Evolutionary conservation across 2,797 vertebrate genomes (phyloP), one percentile per base, ranked within the genome.

Genomic region (Fringilla coelebs): DNA sequence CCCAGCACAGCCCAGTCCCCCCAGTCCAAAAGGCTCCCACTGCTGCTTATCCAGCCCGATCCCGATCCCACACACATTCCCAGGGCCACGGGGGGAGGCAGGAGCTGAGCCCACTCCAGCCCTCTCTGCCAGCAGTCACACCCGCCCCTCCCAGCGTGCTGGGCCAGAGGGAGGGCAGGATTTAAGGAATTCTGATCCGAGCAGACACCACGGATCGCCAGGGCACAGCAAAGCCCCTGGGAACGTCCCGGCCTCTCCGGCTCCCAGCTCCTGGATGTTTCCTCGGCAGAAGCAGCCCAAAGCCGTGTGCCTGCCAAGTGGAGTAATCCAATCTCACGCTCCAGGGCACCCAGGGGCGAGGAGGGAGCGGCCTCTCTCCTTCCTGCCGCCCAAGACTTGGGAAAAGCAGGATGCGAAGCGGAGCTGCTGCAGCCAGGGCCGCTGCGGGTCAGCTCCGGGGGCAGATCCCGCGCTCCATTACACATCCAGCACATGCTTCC

Each of bases 261-360:
- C 82, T 62, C 54, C 25, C 79, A 5, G 29, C 38, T 24, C 79
- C 71, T 1, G 12, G 0, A 6, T 1, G 46, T 19, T 2, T 15
- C 46, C 11, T 7, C 10, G 68, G 87, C 87, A 95, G 76, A 81
- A 36, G 40, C 13, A 79, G 89, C 89, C 75, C 61, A 20, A 6
- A 67, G 81, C 81, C 10, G 5, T 1, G 18, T 1, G 43, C 34
- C 22, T 28, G 93, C 89, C 26, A 34, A 81, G 32, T 14, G 40
- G 31, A 78, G 78, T 41, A 60, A 96, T 65, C 67, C 7, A 41
- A 89, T 63, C 95, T 91, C 90, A 38, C 49, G 90, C 94, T 93
- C 65, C 78, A 52, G 90, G 92, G 95, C 90, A 81, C 7, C 54
- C 48, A 18, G 88, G 85, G 88, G 19, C 29, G 38, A 26, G 73